These are phyloP conservation scores for Lasioglossum marginatum DNA, from an alignment of 2,888 invertebrate genomes.

Conservation along the genomic window DNA sequence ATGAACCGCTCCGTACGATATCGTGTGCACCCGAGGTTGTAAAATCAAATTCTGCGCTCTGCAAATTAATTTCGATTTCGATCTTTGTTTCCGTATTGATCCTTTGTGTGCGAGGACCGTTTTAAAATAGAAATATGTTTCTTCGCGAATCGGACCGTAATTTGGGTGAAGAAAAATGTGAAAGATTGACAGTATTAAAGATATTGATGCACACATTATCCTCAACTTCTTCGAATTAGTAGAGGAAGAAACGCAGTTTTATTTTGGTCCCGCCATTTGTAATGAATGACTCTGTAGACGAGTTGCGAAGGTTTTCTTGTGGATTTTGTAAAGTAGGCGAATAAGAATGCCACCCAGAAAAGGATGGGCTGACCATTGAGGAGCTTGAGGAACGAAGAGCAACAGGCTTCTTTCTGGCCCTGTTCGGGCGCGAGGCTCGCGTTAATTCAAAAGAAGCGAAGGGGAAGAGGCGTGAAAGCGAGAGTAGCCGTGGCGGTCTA, in stretches of 20 bases:
- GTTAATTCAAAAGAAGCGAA: conserved; percentile 30
- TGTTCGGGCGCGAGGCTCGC: background rate
- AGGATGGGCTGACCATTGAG: background rate
- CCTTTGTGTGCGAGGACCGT: background rate
- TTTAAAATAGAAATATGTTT: background rate
- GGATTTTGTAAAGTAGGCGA: background rate
- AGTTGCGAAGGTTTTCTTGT: background rate
- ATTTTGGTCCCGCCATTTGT: too few species aligned
- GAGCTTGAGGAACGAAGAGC: conserved; percentile 19
- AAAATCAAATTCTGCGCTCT: background rate
- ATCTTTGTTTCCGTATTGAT: background rate
- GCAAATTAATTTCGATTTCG: background rate
- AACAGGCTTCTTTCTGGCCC: conserved; percentile 37
- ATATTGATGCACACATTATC: too few species aligned
- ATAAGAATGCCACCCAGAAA: background rate
- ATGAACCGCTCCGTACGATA: background rate
- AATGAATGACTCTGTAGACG: background rate
- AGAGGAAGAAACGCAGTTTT: too few species aligned
- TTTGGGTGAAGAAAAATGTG: too few species aligned
- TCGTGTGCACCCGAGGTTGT: background rate
- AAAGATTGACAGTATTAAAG: too few species aligned
- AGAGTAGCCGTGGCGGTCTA: conserved; percentile 53
- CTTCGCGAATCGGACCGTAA: background rate
- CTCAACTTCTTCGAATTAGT: too few species aligned
- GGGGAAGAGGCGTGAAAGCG: conserved; percentile 24